Percentiles rank a stretch among this genome's conserved stretches.
Evolutionary conservation across 2,113 vertebrate species (phyloP).

Genomic region (Corythaeola cristata): DNA sequence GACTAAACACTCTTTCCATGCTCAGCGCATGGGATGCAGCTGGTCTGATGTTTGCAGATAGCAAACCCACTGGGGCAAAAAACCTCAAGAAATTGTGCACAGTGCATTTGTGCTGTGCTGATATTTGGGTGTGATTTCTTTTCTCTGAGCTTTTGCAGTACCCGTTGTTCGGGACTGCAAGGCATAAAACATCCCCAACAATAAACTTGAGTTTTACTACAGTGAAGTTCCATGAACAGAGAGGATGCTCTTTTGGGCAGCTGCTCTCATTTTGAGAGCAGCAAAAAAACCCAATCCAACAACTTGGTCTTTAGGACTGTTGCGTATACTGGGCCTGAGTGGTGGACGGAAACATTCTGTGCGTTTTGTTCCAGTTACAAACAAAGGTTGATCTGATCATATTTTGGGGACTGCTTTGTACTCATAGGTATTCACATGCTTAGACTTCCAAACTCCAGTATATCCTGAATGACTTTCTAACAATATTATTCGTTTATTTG

Average conservation of each 20-base stretch:
- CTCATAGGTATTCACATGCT: neutral
- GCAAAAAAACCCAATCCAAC: neutral
- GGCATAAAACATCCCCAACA: neutral
- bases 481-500: neutral
- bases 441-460: neutral
- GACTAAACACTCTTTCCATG: neutral
- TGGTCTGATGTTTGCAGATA: neutral
- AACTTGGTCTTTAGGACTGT: neutral
- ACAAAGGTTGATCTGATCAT: neutral
- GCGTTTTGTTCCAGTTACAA: neutral
- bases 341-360: neutral
- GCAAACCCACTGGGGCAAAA: neutral
- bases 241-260: neutral
- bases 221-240: neutral
- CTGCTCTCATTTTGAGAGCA: neutral
- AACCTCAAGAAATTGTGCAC: neutral
- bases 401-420: neutral
- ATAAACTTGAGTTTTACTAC: neutral
- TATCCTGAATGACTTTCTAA: neutral
- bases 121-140: neutral
- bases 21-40: neutral
- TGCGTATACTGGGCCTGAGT: neutral
- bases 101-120: neutral
- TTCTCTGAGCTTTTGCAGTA: neutral
- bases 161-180: neutral